Evolutionary conservation across 2,113 vertebrate genomes (phyloP), one percentile per base, ranked within the genome.

Genomic region (Hylia prasina): DNA sequence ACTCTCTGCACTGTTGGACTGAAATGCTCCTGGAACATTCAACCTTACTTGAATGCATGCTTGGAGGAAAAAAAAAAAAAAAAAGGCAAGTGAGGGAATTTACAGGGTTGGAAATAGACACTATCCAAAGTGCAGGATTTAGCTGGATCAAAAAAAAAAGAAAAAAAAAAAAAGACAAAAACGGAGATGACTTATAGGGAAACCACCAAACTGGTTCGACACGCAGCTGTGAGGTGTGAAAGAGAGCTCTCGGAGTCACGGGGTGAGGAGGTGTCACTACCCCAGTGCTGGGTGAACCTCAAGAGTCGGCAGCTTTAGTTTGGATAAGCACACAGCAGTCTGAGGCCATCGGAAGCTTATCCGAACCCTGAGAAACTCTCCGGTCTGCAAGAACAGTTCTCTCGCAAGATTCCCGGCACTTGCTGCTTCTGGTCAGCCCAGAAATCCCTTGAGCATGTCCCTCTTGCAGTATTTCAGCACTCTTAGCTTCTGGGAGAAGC

Each of bases 401-500:
- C 90, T 80, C 30, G 19, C 84, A 75, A 86, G 81, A 81, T 33
- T 89, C 33, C 94, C 65, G 8, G 89, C 91, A 93, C 91, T 82
- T 82, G 84, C 85, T 82, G 92, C 84, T 95, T 91, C 93, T 87
- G 76, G 31, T 79, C 72, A 96, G 92, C 94, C 95, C 92, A 94
- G 82, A 88, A 95, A 91, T 85, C 82, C 90, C 93, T 90, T 15
- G 73, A 64, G 92, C 57, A 63, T 71, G 65, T 76, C 89, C 70
- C 89, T 92, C 86, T 45, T 72, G 93, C 45, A 70, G 83, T 54
- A 81, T 85, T 92, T 85, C 82, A 92, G 90, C 91, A 96, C 96
- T 58, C 82, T 91, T 35, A 91, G 93, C 94, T 94, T 93, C 96
- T 96, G 93, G 70, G 80, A 96, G 95, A 97, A 97, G 96, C 94